Base-by-base conservation (phyloP, 2,888 invertebrate species). In the Pemphredon lugubris region DNA sequence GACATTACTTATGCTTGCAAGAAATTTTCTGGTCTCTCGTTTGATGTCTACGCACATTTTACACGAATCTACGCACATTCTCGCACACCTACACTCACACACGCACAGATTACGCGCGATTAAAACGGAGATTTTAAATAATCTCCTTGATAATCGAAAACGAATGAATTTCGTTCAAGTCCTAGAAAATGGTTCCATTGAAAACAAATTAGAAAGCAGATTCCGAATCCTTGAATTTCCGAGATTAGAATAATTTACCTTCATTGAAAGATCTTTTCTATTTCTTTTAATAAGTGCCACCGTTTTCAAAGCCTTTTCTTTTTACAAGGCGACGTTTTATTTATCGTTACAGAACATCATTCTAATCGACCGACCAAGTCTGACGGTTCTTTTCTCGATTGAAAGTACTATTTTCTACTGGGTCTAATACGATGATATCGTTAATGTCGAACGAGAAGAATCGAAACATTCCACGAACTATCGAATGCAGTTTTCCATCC, bases 221-320 rank as follows among this genome's bases (percentile, higher is more conserved):
- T n/a, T 50, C 26, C 50, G 40, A 16, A 69, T 69, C 69, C 67
- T 66, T 69, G 67, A 70, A 68, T 67, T 70, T 70, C 68, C 37
- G 13, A 39, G 40, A 26, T 47, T 45, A 20, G 9, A 11, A 20
- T 20, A n/a, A 26, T 66, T 69, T 30, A 48, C 21, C 58, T 58
- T 34, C n/a, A n/a, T 23, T 9, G 18, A 40, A 7, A 0, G 1
- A 13, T 20, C 47, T 53, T 42, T 63, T 16, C 26, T 7, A 14
- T 55, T 47, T 2, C n/a, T n/a, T 32, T 2, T 1, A n/a, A 18
- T n/a, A 16, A 2, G 9, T 7, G 2, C 16, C 21, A 9, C 7
- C 32, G 9, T 14, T 51, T 54, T 23, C 11, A 42, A 32, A 18
- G 7, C 1, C 13, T 53, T 48, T 26, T 9, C 4, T 42, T 47